Percentiles rank a stretch among this genome's conserved stretches.
Evolutionary conservation across 2,113 vertebrate genomes (phyloP).

Genomic region (Colossoma macropomum): DNA sequence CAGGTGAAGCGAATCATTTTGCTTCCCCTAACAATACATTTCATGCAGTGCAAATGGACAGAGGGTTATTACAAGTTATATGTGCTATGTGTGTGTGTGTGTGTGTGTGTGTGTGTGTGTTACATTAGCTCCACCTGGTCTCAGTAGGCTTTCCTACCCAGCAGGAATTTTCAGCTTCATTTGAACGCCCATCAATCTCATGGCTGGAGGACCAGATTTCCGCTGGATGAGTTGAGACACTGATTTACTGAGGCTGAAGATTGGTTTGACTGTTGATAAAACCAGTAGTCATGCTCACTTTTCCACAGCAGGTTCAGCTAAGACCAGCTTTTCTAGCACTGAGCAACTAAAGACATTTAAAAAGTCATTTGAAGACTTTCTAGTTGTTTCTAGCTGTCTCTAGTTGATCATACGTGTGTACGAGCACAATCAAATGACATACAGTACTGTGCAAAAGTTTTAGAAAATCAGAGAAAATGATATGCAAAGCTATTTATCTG

Average conservation of each 20-base stretch:
- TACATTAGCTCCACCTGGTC: background rate
- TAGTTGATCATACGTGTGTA: too few relatives aligned
- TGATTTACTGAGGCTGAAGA: conserved; percentile 5
- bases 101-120: background rate
- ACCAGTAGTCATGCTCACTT: background rate
- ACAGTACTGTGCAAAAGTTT: too few relatives aligned
- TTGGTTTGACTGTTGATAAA: conserved; percentile 14
- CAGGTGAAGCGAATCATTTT: background rate
- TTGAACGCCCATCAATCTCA: conserved; percentile 5
- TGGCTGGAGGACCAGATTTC: background rate
- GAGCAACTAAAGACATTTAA: background rate
- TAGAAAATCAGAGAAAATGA: too few relatives aligned
- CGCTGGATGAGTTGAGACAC: background rate
- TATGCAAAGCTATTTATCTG: too few relatives aligned
- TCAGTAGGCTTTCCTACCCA: background rate
- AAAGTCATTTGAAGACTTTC: background rate
- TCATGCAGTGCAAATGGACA: background rate
- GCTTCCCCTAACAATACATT: background rate
- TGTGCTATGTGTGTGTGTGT: background rate
- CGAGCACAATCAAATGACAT: background rate
- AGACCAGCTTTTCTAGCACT: background rate
- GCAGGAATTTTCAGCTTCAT: conserved; percentile 20
- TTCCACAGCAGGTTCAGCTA: conserved; percentile 19
- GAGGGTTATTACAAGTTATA: background rate
- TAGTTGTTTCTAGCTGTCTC: too few relatives aligned